These are phyloP conservation scores for Sebastes itinus DNA, from an alignment of 2,797 vertebrate genomes.

Conservation along the genomic window DNA sequence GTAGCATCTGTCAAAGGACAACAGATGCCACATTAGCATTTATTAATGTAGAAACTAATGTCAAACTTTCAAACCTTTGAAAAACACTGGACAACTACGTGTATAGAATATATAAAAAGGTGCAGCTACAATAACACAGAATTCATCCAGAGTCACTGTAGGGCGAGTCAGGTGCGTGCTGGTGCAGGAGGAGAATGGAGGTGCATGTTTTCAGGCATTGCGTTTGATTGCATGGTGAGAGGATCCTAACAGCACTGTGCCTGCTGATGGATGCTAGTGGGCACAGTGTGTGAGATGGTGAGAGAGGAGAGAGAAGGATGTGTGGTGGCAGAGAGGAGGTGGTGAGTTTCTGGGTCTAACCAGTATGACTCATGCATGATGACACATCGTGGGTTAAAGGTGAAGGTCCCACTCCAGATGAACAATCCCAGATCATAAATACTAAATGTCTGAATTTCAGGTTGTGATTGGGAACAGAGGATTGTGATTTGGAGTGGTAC, in stretches of 20 bases:
- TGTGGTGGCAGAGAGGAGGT: slow-evolving; percentile 24
- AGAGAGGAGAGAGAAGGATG: slow-evolving; percentile 25
- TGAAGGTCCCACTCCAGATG: slow-evolving; percentile 55
- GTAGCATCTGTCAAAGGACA: background rate
- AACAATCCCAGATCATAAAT: slow-evolving; percentile 31
- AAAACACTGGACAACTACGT: background rate
- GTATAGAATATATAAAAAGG: background rate
- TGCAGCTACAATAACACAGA: background rate
- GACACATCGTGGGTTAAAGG: slow-evolving; percentile 48
- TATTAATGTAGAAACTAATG: background rate
- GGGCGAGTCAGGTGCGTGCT: slow-evolving; percentile 31
- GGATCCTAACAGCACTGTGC: slow-evolving; percentile 18
- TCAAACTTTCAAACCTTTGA: background rate
- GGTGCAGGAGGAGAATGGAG: slow-evolving; percentile 49
- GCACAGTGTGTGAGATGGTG: slow-evolving; percentile 28
- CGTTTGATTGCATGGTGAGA: slow-evolving; percentile 41
- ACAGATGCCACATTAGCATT: background rate
- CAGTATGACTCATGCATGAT: slow-evolving; percentile 71
- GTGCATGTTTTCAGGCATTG: slow-evolving; percentile 55
- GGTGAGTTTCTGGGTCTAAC: slow-evolving; percentile 34
- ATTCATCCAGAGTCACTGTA: slow-evolving; percentile 18
- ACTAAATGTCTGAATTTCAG: background rate
- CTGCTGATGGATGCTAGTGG: slow-evolving; percentile 40
- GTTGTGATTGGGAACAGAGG: background rate
- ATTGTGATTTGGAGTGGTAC: slow-evolving; percentile 49